Evolutionary conservation across 2,797 vertebrate genomes (phyloP).

Genomic region (Falco rusticolus): DNA sequence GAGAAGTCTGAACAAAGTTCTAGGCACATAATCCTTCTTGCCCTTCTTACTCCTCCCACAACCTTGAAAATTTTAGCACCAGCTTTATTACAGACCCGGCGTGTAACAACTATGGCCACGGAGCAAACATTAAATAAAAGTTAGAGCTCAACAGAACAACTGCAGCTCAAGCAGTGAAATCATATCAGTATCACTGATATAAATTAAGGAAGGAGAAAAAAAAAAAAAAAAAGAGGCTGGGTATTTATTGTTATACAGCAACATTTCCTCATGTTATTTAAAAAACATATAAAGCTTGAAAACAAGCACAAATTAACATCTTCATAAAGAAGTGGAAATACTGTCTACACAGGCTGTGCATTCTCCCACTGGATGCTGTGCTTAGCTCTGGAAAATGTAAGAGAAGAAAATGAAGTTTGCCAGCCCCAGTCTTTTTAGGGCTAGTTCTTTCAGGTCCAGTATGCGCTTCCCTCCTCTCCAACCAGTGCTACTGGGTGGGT

Average conservation of each 20-base stretch:
- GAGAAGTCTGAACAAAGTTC: neutral
- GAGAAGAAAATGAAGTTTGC: neutral
- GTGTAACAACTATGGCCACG: neutral
- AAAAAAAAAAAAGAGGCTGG: accelerated
- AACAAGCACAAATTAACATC: neutral
- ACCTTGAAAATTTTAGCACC: neutral
- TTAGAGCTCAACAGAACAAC: neutral
- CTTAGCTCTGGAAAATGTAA: neutral
- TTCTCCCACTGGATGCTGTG: neutral
- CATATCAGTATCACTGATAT: neutral
- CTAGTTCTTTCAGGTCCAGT: neutral
- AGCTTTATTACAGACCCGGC: neutral
- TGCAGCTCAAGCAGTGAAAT: neutral
- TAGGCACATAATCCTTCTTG: neutral
- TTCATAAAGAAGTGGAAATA: neutral
- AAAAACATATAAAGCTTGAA: neutral
- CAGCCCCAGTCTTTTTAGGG: neutral
- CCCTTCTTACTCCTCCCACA: neutral
- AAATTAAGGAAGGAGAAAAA: neutral
- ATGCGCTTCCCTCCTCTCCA: neutral
- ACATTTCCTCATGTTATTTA: neutral
- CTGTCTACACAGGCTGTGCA: neutral
- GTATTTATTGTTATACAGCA: neutral
- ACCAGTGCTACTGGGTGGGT: neutral
- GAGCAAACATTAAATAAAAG: neutral